phyloP scores from a whole-genome alignment of 2,113 vertebrate genomes.

The Cyprichromis sp. region DNA sequence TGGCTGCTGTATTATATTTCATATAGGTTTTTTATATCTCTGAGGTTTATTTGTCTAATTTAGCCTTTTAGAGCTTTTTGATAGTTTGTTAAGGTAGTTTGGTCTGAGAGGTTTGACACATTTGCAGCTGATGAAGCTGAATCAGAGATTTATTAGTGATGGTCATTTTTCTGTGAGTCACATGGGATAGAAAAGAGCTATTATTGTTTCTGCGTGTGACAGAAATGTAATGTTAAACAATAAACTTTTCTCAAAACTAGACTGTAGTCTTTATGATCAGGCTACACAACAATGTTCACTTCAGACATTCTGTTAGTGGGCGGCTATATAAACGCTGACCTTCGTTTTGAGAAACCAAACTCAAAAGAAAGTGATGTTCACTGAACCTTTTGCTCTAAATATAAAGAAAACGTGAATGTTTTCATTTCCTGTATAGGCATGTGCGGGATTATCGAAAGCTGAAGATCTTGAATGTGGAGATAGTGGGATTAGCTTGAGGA shows the following conservation, averaged over 20 bases:
- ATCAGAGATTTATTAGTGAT: neutral
- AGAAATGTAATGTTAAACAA: neutral
- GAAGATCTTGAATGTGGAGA: neutral
- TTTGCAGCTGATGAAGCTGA: neutral
- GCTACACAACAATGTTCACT: neutral
- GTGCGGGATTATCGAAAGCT: neutral
- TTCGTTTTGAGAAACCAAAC: neutral
- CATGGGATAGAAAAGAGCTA: neutral
- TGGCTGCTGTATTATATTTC: neutral
- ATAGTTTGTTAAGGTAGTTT: neutral
- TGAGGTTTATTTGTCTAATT: neutral
- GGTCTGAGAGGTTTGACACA: neutral
- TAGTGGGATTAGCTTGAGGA: neutral
- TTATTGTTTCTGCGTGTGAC: neutral
- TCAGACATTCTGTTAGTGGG: neutral
- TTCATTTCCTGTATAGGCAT: neutral
- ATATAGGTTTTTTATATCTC: neutral
- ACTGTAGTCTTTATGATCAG: neutral
- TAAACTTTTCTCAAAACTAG: neutral
- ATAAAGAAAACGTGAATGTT: neutral
- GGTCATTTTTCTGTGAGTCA: neutral
- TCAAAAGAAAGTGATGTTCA: neutral
- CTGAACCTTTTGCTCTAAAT: neutral
- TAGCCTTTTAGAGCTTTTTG: neutral
- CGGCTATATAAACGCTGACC: neutral